Percentiles rank a stretch among this genome's conserved stretches.
These are phyloP conservation scores for Empis livida DNA, from an alignment of 2,888 invertebrate species.

Conservation along the genomic window DNA sequence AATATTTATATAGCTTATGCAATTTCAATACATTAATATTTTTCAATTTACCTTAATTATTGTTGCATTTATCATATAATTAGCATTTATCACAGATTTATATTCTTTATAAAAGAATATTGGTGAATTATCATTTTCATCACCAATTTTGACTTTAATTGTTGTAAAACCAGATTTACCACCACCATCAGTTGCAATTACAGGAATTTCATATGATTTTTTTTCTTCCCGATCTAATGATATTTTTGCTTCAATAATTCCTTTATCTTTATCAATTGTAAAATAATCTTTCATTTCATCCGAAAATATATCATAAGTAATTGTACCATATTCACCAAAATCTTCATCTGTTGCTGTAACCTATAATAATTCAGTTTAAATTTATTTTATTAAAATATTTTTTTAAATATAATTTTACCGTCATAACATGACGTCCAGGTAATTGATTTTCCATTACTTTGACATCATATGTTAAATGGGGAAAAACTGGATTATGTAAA, in stretches of 20 bases:
- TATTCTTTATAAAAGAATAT: constrained; percentile 63
- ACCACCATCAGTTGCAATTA: constrained; percentile 73
- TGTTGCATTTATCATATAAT: constrained; percentile 42
- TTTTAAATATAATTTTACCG: no score
- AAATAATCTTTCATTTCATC: constrained; percentile 59
- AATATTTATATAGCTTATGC: no score
- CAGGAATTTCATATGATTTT: constrained; percentile 55
- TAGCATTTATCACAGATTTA: constrained; percentile 54
- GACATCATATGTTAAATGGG: constrained; percentile 63
- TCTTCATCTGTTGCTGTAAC: constrained; percentile 74
- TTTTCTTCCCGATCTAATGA: constrained; percentile 62
- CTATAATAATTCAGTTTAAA: constrained; percentile 18
- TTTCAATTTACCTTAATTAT: constrained; percentile 42
- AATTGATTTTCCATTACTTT: constrained; percentile 69
- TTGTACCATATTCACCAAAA: constrained; percentile 58
- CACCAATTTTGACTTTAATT: constrained; percentile 66
- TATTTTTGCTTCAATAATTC: constrained; percentile 55
- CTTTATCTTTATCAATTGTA: constrained; percentile 55
- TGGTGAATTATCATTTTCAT: constrained; percentile 76
- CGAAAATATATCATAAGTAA: constrained; percentile 70
- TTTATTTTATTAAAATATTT: no score
- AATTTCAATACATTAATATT: no score
- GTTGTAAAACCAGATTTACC: constrained; percentile 61
- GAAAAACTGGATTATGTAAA: constrained; percentile 64
- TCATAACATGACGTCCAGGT: constrained; percentile 60